Percentiles rank a stretch among this genome's conserved stretches.
phyloP scores from a whole-genome alignment of 2,888 invertebrate species.

The Plebejus anna region DNA sequence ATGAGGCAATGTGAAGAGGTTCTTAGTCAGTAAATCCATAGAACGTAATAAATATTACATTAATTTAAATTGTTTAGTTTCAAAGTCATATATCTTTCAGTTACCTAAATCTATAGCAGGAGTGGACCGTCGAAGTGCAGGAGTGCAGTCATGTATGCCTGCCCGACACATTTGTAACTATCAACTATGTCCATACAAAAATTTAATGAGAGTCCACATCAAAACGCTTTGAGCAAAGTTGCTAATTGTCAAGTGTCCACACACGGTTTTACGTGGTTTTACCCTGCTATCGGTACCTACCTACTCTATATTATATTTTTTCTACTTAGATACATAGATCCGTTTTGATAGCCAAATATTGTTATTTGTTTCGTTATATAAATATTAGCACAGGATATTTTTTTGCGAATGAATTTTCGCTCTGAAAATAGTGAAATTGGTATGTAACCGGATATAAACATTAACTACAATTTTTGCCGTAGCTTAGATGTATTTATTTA shows the following conservation, averaged over 20 bases:
- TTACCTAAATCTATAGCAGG: neutral
- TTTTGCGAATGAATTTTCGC: neutral
- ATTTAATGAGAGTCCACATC: neutral
- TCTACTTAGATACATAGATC: neutral
- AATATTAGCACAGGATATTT: no score
- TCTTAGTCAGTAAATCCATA: neutral
- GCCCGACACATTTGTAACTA: conserved; percentile 18
- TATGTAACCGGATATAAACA: neutral
- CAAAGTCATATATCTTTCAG: neutral
- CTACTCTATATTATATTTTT: neutral
- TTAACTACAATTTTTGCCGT: neutral
- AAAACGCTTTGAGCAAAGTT: neutral
- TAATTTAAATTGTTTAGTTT: neutral
- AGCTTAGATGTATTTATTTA: neutral
- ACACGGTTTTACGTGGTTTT: neutral
- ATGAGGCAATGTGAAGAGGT: no score
- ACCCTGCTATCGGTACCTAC: neutral
- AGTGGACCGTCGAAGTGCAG: conserved; percentile 28
- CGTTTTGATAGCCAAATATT: no score
- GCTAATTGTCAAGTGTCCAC: neutral
- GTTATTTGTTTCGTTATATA: no score
- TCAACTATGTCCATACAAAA: conserved; percentile 1
- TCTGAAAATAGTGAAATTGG: neutral
- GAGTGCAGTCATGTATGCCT: conserved; percentile 31
- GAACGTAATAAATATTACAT: neutral